These are phyloP conservation scores for Torymus aiolomorphi DNA, from an alignment of 2,888 invertebrate genomes.

Conservation along the genomic window DNA sequence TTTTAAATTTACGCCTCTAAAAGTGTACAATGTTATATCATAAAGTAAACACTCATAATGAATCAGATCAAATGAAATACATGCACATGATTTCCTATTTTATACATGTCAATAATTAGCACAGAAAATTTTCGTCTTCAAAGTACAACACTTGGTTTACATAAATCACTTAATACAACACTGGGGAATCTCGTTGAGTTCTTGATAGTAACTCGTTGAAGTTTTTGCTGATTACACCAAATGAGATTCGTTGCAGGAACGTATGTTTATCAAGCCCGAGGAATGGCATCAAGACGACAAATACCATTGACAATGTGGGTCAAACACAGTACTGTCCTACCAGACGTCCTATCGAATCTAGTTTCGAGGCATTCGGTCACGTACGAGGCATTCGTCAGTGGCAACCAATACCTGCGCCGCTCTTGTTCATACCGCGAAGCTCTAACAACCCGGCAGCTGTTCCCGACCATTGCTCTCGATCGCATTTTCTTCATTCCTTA, in stretches of 20 bases:
- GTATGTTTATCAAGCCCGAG: conserved; percentile 16
- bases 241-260: conserved; percentile 16
- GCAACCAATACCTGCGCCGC: conserved; percentile 18
- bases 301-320: conserved; percentile 7
- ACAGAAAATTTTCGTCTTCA: too few species aligned
- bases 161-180: too few species aligned
- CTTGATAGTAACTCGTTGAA: not conserved
- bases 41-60: too few species aligned
- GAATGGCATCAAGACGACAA: conserved; percentile 7
- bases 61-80: too few species aligned
- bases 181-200: too few species aligned
- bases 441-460: not conserved
- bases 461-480: not conserved
- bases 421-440: conserved; percentile 20
- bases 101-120: too few species aligned
- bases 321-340: conserved; percentile 5
- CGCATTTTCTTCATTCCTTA: conserved; percentile 28
- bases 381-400: conserved; percentile 57
- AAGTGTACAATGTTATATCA: too few species aligned
- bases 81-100: too few species aligned
- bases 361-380: conserved; percentile 54
- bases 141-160: too few species aligned
- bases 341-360: conserved; percentile 54
- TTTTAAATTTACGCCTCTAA: too few species aligned
- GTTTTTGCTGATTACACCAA: not conserved